Percentiles rank a stretch among this genome's conserved stretches.
These are phyloP conservation scores for Rhynchomys soricoides DNA, from an alignment of 2,113 vertebrate species.

Conservation along the genomic window DNA sequence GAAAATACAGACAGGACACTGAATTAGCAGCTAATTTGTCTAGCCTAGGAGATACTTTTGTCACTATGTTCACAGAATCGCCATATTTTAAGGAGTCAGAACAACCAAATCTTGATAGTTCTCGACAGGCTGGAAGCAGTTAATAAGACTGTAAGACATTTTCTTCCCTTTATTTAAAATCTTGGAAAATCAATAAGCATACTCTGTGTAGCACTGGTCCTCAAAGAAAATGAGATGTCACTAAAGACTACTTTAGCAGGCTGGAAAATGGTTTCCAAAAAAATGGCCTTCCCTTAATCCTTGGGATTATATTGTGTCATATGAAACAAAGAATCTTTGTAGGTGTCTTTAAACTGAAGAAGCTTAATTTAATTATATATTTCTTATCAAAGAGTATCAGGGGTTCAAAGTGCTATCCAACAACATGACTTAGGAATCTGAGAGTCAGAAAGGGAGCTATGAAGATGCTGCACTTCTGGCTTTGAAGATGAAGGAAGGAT, in stretches of 20 bases:
- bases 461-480: neutral
- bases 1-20: neutral
- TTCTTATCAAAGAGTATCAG: neutral
- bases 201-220: neutral
- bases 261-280: neutral
- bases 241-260: neutral
- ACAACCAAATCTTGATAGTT: slow-evolving; percentile 45
- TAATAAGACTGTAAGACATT: slow-evolving; percentile 34
- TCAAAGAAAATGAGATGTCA: slow-evolving; percentile 24
- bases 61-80: neutral
- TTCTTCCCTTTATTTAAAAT: slow-evolving; percentile 22
- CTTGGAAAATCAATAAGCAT: neutral
- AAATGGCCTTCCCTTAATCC: neutral
- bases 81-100: slow-evolving; percentile 25
- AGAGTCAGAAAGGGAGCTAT: neutral
- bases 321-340: neutral
- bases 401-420: neutral
- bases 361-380: slow-evolving; percentile 1
- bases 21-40: neutral
- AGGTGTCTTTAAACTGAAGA: neutral
- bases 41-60: slow-evolving; percentile 9
- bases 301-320: neutral
- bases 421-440: neutral
- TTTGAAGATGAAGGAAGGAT: neutral
- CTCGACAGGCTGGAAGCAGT: neutral